phyloP scores from a whole-genome alignment of 2,113 vertebrate species.

The Bagarius yarrelli region DNA sequence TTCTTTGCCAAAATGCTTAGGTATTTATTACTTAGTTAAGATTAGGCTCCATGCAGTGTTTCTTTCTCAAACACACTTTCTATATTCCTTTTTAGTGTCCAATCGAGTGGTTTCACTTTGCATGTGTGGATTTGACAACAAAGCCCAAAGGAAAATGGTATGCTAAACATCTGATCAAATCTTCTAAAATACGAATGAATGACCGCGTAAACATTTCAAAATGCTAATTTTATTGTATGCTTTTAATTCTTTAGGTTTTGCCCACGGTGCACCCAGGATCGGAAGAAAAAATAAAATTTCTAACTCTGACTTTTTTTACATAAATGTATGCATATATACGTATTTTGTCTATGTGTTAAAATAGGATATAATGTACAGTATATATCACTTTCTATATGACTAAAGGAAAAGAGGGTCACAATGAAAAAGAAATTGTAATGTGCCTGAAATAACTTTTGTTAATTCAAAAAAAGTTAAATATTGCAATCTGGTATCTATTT shows the following conservation, averaged over 20 bases:
- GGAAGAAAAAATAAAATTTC: slow-evolving; percentile 85
- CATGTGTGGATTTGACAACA: slow-evolving; percentile 94
- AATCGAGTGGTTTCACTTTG: slow-evolving; percentile 99
- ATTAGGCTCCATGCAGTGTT: background rate
- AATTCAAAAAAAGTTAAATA: slow-evolving; percentile 26
- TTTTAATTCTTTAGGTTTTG: slow-evolving; percentile 81
- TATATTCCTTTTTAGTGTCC: slow-evolving; percentile 80
- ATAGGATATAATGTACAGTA: slow-evolving; percentile 45
- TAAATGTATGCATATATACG: slow-evolving; percentile 33
- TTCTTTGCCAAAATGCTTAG: background rate
- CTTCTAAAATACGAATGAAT: background rate
- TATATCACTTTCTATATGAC: slow-evolving; percentile 40
- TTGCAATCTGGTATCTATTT: slow-evolving; percentile 48
- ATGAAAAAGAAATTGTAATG: slow-evolving; percentile 53
- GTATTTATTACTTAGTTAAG: background rate
- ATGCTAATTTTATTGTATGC: background rate
- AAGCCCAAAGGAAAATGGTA: slow-evolving; percentile 99
- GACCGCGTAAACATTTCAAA: background rate
- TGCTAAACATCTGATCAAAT: slow-evolving; percentile 51
- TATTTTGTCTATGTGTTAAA: slow-evolving; percentile 44
- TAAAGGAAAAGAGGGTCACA: slow-evolving; percentile 42
- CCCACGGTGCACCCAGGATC: slow-evolving; percentile 91
- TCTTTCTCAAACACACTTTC: background rate
- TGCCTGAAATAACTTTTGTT: slow-evolving; percentile 45
- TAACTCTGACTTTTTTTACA: slow-evolving; percentile 51